Base-by-base conservation (phyloP, 1,140 invertebrate species). In the Eufriesea mexicana region DNA sequence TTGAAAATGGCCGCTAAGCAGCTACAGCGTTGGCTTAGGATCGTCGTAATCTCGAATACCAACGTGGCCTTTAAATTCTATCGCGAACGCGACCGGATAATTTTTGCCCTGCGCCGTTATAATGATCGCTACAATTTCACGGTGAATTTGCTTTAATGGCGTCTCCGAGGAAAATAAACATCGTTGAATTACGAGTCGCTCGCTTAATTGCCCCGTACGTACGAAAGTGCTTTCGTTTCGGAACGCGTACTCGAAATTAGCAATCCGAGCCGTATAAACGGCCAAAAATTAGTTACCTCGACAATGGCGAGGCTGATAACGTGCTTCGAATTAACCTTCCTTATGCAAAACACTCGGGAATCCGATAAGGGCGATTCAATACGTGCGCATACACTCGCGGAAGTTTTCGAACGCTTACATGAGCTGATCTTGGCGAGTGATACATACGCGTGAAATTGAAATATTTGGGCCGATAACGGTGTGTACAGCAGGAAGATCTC, bases 11-110 rank as follows among this genome's bases (percentile, higher is more conserved):
- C 57, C 28, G 55, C 23, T 76, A 72, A 54, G 55, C 61, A 7
- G 2, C 14, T 75, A 72, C 85, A 76, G 47, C 57, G 66, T 18
- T 12, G 55, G 45, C 49, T 57, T 62, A 67, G 57, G n/a, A 84
- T 71, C 42, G 51, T 51, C 35, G 28, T 64, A 82, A 81, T 86
- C 80, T 28, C 45, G 18, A 66, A 67, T 83, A 51, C 54, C 61
- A 70, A 62, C 57, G 62, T 5, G 8, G 12, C 23, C 74, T 72
- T 86, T 64, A 64, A 73, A 71, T 75, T 81, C 51, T 55, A 81
- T 75, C 10, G 42, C 45, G 18, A 64, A 64, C 47, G 68, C 55
- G 45, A 18, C 35, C 55, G 16, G 59, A 54, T 54, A 51, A 51
- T 66, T 66, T 74, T 73, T 62, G 20, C 25, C 25, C 20, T 12